Base-by-base conservation (phyloP, 2,888 invertebrate genomes). In the Cryptus armator region DNA sequence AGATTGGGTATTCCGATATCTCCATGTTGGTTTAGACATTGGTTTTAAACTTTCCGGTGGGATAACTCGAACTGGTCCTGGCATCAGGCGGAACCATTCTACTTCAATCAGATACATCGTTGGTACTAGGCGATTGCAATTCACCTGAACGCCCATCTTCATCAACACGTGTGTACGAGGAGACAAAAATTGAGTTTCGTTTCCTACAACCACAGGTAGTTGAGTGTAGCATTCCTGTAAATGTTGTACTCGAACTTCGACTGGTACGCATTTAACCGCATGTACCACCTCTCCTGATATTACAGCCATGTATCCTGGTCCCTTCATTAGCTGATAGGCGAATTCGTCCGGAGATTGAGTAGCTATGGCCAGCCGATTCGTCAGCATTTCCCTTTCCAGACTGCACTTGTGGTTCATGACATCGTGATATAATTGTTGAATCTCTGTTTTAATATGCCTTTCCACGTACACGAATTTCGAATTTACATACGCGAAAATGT, bases 181-280 rank as follows among this genome's bases (percentile, higher is more conserved):
- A 2, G 53, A 12, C 24, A 67, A 19, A 14, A 53, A 76, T 7
- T 43, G 43, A 64, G 74, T 48, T 3, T 64, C n/a, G 53, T 66
- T 76, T 24, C 53, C 19, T 5, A 16, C 53, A 16, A 16, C 16
- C 19, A 53, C 53, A 3, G 53, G 19, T 19, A 53, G 62, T 81
- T 89, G 87, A 4, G 87, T 59, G 43, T 85, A 89, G 44, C 89
- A 90, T 24, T 67, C 81, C 6, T 84, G 68, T 2, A 81, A 68
- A 12, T 81, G 32, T 19, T 86, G 46, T 9, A 89, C 53, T 19
- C 16, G 67, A 0, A 87, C 88, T 29, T 83, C 74, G 24, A 81
- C 82, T 2, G 89, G 88, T 3, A 87, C 81, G 71, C 89, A 90
- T 72, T 88, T 85, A 51, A 89, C 70, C 2, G 90, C 86, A 67